These are phyloP conservation scores for Gymnodraco acuticeps DNA, from an alignment of 2,797 vertebrate species.

Conservation along the genomic window DNA sequence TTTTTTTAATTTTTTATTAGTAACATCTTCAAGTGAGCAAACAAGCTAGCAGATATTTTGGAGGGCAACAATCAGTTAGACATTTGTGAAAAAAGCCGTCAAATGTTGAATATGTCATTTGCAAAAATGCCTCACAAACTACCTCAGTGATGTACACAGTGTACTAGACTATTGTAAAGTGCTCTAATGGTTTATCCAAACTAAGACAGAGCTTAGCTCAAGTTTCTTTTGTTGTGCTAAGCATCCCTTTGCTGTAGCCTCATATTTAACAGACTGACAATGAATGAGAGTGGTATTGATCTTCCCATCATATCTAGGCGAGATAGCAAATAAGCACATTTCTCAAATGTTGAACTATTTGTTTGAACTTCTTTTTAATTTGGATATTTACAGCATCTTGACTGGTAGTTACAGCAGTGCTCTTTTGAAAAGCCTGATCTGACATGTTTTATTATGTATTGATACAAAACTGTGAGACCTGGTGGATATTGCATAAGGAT, in stretches of 20 bases:
- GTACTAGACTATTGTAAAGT: too few species aligned
- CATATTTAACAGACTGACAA: neutral
- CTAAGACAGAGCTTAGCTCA: neutral
- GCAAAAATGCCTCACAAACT: too few species aligned
- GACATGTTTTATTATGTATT: conserved; percentile 34
- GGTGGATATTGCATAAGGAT: conserved; percentile 33
- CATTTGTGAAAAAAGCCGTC: too few species aligned
- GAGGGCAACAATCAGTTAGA: too few species aligned
- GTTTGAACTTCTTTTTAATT: conserved; percentile 4
- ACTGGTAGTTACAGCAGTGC: conserved; percentile 36
- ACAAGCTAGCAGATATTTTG: too few species aligned
- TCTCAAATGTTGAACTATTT: conserved; percentile 6
- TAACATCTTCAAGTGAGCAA: too few species aligned
- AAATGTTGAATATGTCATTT: too few species aligned
- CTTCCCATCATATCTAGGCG: conserved; percentile 1
- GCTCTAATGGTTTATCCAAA: too few species aligned
- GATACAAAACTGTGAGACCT: conserved; percentile 26
- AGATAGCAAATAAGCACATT: neutral
- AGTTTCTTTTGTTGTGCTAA: neutral
- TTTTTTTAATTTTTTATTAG: too few species aligned
- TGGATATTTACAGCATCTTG: conserved; percentile 10
- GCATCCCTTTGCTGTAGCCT: neutral
- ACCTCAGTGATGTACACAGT: too few species aligned
- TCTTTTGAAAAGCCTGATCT: conserved; percentile 51
- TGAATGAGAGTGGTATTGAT: neutral